These are phyloP conservation scores for Gambusia yucatana DNA, from an alignment of 2,797 vertebrate species.

Conservation along the genomic window DNA sequence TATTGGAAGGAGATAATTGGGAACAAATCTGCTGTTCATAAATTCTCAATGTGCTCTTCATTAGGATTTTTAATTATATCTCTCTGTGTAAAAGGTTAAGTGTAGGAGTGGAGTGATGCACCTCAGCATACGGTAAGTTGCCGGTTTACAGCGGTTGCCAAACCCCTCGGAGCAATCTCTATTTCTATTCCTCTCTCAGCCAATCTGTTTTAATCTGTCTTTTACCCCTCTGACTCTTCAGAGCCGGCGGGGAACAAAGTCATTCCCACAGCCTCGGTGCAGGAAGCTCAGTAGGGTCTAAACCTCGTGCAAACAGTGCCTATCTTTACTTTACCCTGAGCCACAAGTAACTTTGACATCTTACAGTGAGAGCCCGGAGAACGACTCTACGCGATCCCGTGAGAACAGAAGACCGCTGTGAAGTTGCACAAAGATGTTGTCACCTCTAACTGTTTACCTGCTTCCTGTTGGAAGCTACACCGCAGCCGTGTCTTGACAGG, in stretches of 20 bases:
- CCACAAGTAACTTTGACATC: conserved; percentile 23
- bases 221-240: conserved; percentile 27
- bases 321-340: conserved; percentile 45
- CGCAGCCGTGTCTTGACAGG: neutral
- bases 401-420: conserved; percentile 41
- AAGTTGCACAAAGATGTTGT: conserved; percentile 23
- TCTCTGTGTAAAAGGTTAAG: conserved; percentile 54
- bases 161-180: conserved; percentile 40
- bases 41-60: conserved; percentile 55
- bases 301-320: conserved; percentile 48
- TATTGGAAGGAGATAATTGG: conserved; percentile 60
- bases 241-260: conserved; percentile 47
- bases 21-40: conserved; percentile 63
- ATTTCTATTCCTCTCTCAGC: conserved; percentile 25
- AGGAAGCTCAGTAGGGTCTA: conserved; percentile 38
- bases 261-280: conserved; percentile 33
- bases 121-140: conserved; percentile 23
- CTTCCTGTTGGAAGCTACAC: neutral
- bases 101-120: conserved; percentile 30
- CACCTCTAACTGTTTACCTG: neutral
- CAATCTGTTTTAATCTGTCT: conserved; percentile 54
- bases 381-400: conserved; percentile 12
- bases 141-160: conserved; percentile 18
- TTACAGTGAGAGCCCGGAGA: conserved; percentile 23
- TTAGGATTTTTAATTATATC: conserved; percentile 59